Conservation (phyloP, 1,140 invertebrate species). For the Cotesia chilonis region DNA sequence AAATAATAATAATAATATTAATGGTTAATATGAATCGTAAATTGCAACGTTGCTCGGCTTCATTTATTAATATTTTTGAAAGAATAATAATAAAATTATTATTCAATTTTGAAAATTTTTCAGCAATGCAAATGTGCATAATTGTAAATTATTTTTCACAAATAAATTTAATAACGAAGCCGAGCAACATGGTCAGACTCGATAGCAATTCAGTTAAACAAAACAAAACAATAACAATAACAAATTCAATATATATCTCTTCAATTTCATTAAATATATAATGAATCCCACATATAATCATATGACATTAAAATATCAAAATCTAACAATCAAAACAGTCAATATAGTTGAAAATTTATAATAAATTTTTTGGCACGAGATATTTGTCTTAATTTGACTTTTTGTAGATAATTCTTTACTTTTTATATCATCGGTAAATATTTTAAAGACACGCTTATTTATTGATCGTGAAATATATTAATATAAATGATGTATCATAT, state of each 20-base stretch:
- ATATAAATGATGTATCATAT: conserved; percentile 18
- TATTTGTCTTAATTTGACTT: conserved; percentile 14
- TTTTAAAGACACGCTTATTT: not conserved
- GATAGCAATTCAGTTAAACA: conserved; percentile 58
- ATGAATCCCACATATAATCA: not conserved
- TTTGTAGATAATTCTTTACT: conserved; percentile 9
- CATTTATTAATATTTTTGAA: conserved; percentile 14
- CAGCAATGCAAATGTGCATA: not conserved
- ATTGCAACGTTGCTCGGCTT: conserved; percentile 27
- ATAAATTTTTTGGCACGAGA: conserved; percentile 13
- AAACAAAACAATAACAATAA: conserved; percentile 64
- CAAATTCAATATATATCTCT: conserved; percentile 43
- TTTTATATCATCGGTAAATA: conserved; percentile 3
- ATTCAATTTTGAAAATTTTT: not conserved
- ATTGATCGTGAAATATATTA: not conserved
- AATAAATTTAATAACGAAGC: conserved; percentile 45
- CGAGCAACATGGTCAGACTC: conserved; percentile 55
- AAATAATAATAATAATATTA: not conserved
- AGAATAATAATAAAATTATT: too few species aligned
- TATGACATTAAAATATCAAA: conserved; percentile 43
- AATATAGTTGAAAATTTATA: conserved; percentile 34
- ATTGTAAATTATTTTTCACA: not conserved
- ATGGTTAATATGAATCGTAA: not conserved
- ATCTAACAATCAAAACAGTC: conserved; percentile 35
- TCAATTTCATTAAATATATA: not conserved